These are phyloP conservation scores for Oscheius onirici DNA, from an alignment of 2,888 invertebrate species.

Conservation along the genomic window DNA sequence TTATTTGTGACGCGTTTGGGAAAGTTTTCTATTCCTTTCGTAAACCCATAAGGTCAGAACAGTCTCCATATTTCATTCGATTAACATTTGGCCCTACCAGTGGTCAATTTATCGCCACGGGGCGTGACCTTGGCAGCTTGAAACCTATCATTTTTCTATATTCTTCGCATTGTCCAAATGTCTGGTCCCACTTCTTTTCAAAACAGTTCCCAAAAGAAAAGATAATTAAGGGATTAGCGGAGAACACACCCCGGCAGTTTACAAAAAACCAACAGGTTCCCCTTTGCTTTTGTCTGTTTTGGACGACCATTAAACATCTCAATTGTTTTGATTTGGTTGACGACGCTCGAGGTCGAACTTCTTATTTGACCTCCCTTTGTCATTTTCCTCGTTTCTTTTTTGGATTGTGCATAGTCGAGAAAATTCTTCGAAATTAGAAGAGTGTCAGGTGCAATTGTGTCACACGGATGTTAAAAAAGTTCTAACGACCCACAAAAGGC, in stretches of 20 bases:
- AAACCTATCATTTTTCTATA: background rate
- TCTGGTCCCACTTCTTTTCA: background rate
- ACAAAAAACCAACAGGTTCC: slow-evolving; percentile 17
- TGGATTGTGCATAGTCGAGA: too few species aligned
- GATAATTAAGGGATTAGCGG: slow-evolving; percentile 10
- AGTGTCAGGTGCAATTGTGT: too few species aligned
- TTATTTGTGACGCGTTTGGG: background rate
- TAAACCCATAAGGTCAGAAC: background rate
- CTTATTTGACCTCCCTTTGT: too few species aligned
- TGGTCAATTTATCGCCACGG: background rate
- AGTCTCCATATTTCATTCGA: background rate
- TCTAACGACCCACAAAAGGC: too few species aligned
- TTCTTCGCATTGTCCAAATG: background rate
- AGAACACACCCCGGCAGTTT: slow-evolving; percentile 12
- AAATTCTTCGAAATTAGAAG: too few species aligned
- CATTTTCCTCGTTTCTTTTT: too few species aligned
- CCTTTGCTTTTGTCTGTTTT: background rate
- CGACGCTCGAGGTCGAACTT: too few species aligned
- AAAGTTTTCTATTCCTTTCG: background rate
- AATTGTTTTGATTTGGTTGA: slow-evolving; percentile 16
- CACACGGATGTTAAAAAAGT: too few species aligned
- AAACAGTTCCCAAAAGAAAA: background rate
- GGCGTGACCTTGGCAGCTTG: background rate
- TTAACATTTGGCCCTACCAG: background rate
- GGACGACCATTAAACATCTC: background rate